Base-by-base conservation (phyloP, 2,113 vertebrate species). In the Zosterops pallidus region DNA sequence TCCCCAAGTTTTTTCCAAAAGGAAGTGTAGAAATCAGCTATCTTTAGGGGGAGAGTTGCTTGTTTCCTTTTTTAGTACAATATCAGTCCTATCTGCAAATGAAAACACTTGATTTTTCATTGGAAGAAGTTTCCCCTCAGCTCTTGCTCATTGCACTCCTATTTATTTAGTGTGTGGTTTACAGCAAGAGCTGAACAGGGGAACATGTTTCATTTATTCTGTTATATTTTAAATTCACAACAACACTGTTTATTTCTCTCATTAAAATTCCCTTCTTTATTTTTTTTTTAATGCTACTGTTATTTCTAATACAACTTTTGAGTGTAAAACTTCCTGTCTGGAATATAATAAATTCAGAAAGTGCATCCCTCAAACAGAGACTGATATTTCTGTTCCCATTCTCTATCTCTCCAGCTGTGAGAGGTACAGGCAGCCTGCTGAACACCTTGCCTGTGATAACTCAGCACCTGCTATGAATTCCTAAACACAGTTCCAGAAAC, bases 21-120 rank as follows among this genome's bases (percentile, higher is more conserved):
- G 52, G 6, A 84, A 68, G 11, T 6, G 9, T 23, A 46, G 11
- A 76, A 85, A 79, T 24, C 14, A 64, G 13, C 13, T n/a, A 2
- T 37, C 62, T 39, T 3, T 21, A 16, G 21, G 5, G 12, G 0
- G 2, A 29, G 7, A 23, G 11, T 33, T 50, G 11, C 5, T 76
- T 82, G 9, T 29, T 35, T 89, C 29, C 20, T 79, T 79, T 74
- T 64, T 24, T 50, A 79, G 25, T 46, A 44, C 31, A 81, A 1
- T 6, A 67, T 23, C 18, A 10, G 5, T 20, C 67, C 46, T 63
- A 76, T 69, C 6, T 17, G 4, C 21, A 77, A 79, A 65, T n/a
- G 7, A 78, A 41, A 76, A 69, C 2, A 39, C 53, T 33, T n/a
- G 9, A 33, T 69, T 86, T 90, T 75, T n/a, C 41, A 68, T 4